These are phyloP conservation scores for Petrophora chlorosata DNA, from an alignment of 2,888 invertebrate genomes.

Conservation along the genomic window DNA sequence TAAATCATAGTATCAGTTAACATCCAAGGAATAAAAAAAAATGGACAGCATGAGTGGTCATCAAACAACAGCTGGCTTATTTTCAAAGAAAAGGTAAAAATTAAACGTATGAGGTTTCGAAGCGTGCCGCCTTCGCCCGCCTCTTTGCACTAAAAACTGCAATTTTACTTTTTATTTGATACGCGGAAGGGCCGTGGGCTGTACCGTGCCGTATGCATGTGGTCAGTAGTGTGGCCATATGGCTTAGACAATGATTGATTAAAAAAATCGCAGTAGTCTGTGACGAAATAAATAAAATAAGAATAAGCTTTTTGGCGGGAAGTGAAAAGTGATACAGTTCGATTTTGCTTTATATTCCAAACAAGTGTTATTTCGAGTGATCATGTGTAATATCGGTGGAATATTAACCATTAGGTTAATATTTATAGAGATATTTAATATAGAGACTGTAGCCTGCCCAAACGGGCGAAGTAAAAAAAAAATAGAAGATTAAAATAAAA, in stretches of 20 bases:
- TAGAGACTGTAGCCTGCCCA: too few relatives aligned
- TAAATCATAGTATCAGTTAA: conserved; percentile 70
- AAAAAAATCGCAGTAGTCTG: too few relatives aligned
- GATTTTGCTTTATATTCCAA: too few relatives aligned
- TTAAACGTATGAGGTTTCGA: conserved; percentile 58
- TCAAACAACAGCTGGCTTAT: conserved; percentile 73
- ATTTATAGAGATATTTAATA: too few relatives aligned
- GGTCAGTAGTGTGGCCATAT: conserved; percentile 54
- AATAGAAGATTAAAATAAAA: too few relatives aligned
- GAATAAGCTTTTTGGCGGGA: too few relatives aligned
- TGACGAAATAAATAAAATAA: too few relatives aligned
- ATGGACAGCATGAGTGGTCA: conserved; percentile 73
- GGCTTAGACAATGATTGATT: conserved; percentile 37
- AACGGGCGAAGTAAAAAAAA: too few relatives aligned
- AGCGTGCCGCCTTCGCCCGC: conserved; percentile 77
- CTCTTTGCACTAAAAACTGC: conserved; percentile 59
- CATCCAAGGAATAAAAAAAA: conserved; percentile 60
- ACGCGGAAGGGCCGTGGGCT: conserved; percentile 41
- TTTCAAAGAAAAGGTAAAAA: conserved; percentile 54
- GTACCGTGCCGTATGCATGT: conserved; percentile 39
- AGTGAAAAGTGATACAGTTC: too few relatives aligned
- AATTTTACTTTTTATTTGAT: conserved; percentile 47
- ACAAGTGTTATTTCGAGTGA: too few relatives aligned
- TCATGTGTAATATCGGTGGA: too few relatives aligned
- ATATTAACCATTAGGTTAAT: too few relatives aligned